Evolutionary conservation across 1,140 invertebrate genomes (phyloP), one percentile per base, ranked within the genome.

Genomic region (Rhynchophorus ferrugineus): DNA sequence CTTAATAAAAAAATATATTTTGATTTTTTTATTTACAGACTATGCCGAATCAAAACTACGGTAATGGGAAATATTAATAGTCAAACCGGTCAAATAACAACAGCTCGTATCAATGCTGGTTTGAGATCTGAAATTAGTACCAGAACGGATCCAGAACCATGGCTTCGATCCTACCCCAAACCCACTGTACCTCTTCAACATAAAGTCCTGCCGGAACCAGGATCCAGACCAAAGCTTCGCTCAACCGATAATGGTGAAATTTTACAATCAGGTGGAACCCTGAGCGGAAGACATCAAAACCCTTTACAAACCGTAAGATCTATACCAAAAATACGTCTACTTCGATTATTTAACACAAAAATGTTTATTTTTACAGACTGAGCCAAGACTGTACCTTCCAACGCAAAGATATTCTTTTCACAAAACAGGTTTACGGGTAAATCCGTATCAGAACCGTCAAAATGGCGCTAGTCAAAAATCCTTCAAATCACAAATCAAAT

Each of bases 191-290:
- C 29, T 57, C 53, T 66, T 45, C 72, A 71, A 16, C 67, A 76
- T 35, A 80, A 86, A 73, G 84, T 87, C 5, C 68, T 89, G 2
- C 85, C 85, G 1, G 75, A 80, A 35, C 66, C 46, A 45, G 69
- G 77, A 29, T 73, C 77, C 44, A 73, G 76, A 3, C 77, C 80
- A 11, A 73, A 79, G 34, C 68, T 89, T 22, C 75, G 84, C 29
- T 76, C 79, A 39, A 89, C 86, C 5, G 79, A 86, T 65, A 89
- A 90, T 71, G 87, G 86, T 16, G 80, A 78, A 56, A 86, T 88
- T 57, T 70, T 89, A 24, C 84, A 86, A 48, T 81, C 82, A 9
- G 84, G 84, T 5, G 87, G 86, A 9, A 89, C 87, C 49, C 82
- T 89, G 60, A 83, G 79, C 56, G 84, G 83, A 54, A 61, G 61